Evolutionary conservation across 2,888 invertebrate species (phyloP).

Genomic region (Geophilus truncorum): DNA sequence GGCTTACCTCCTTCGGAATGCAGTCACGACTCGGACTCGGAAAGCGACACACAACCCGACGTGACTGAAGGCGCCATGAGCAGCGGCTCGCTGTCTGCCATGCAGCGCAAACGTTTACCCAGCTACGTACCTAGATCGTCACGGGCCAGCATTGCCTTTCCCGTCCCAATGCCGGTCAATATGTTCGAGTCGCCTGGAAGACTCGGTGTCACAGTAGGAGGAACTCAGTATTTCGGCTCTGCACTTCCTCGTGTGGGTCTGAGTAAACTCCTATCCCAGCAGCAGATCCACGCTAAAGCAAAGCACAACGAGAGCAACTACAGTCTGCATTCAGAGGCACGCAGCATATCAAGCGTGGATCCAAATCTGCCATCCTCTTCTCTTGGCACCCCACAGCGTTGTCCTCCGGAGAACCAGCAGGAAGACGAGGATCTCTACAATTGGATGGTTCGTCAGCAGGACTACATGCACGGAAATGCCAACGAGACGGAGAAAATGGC

Average conservation of each 20-base stretch:
- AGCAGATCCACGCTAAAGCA: slow-evolving; percentile 36
- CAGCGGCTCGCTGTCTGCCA: slow-evolving; percentile 35
- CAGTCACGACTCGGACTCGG: not conserved
- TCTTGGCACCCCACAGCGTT: slow-evolving; percentile 41
- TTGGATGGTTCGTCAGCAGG: slow-evolving; percentile 93
- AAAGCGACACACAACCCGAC: slow-evolving; percentile 37
- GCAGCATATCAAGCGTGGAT: slow-evolving; percentile 42
- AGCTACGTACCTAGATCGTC: slow-evolving; percentile 61
- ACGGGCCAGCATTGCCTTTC: slow-evolving; percentile 71
- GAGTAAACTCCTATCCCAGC: slow-evolving; percentile 35
- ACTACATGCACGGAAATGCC: slow-evolving; percentile 48
- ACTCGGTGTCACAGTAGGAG: not conserved
- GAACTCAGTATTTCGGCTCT: slow-evolving; percentile 36
- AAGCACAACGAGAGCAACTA: slow-evolving; percentile 45
- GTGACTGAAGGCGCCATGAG: slow-evolving; percentile 39
- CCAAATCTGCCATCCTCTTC: slow-evolving; percentile 41
- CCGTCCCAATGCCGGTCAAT: slow-evolving; percentile 43
- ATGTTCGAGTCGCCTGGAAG: slow-evolving; percentile 15
- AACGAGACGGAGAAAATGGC: slow-evolving; percentile 12
- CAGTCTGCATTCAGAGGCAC: slow-evolving; percentile 46
- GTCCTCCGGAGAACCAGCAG: slow-evolving; percentile 40
- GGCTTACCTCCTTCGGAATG: not conserved
- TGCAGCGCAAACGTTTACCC: slow-evolving; percentile 41
- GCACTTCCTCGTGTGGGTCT: slow-evolving; percentile 38
- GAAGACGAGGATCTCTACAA: slow-evolving; percentile 81